phyloP scores from a whole-genome alignment of 2,888 invertebrate genomes.

The Euzophera pinguis region DNA sequence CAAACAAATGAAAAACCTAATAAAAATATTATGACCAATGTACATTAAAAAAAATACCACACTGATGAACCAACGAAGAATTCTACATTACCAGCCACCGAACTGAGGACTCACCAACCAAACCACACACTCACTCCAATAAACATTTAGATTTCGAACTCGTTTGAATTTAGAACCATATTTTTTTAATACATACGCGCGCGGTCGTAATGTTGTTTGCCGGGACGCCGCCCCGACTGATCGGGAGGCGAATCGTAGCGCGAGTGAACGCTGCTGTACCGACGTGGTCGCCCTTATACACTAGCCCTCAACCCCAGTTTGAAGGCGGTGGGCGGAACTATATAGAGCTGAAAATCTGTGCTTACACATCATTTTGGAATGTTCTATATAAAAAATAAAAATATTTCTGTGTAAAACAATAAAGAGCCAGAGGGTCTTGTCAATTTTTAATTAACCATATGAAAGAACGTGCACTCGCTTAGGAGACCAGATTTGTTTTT shows the following conservation, averaged over 20 bases:
- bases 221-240: conserved; percentile 54
- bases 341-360: conserved; percentile 30
- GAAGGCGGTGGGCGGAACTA: conserved; percentile 55
- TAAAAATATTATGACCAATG: not conserved
- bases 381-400: not conserved
- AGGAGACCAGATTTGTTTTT: too few species aligned
- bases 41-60: not conserved
- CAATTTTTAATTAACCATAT: too few species aligned
- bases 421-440: too few species aligned
- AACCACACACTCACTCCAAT: conserved; percentile 10
- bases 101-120: not conserved
- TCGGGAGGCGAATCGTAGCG: conserved; percentile 58
- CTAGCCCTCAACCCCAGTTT: conserved; percentile 40
- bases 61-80: not conserved
- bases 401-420: too few species aligned
- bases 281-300: conserved; percentile 60
- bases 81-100: conserved; percentile 8
- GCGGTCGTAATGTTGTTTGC: conserved; percentile 49
- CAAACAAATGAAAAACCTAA: not conserved
- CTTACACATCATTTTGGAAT: not conserved
- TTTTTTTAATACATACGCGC: conserved; percentile 59
- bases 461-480: too few species aligned
- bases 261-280: conserved; percentile 54
- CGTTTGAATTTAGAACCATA: conserved; percentile 25
- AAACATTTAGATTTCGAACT: not conserved